phyloP scores from a whole-genome alignment of 2,797 vertebrate species.

The Lepidocolaptes lacrymiger region DNA sequence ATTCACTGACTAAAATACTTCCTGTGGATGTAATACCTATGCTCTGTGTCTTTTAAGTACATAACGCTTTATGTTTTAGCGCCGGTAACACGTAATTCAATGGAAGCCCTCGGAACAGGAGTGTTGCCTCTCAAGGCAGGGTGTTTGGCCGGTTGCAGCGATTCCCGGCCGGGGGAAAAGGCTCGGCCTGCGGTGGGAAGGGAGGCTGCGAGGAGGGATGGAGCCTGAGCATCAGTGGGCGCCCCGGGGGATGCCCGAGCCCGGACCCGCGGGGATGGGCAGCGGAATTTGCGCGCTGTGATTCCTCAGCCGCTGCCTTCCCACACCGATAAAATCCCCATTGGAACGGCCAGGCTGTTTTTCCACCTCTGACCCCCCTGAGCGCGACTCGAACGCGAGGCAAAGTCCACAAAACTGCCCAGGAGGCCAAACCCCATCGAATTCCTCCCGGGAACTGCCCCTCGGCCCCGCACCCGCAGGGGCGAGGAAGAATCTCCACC shows the following conservation, averaged over 20 bases:
- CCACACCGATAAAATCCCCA: not conserved
- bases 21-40: slow-evolving; percentile 66
- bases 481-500: too few relatives aligned
- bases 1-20: slow-evolving; percentile 77
- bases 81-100: slow-evolving; percentile 49
- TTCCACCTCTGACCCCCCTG: not conserved
- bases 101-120: not conserved
- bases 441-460: not conserved
- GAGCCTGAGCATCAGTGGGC: accelerated
- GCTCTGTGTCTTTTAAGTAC: slow-evolving; percentile 70
- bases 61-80: slow-evolving; percentile 71
- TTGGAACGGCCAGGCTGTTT: not conserved
- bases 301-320: not conserved
- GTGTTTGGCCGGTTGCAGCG: not conserved
- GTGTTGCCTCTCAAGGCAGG: not conserved
- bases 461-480: accelerated
- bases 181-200: not conserved
- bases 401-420: not conserved
- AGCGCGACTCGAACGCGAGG: accelerated
- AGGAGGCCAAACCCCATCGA: not conserved
- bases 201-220: not conserved
- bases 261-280: not conserved
- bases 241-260: not conserved
- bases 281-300: not conserved
- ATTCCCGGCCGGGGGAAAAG: not conserved